These are phyloP conservation scores for Aspidoscelis tigris DNA, from an alignment of 2,113 vertebrate species.

Conservation along the genomic window DNA sequence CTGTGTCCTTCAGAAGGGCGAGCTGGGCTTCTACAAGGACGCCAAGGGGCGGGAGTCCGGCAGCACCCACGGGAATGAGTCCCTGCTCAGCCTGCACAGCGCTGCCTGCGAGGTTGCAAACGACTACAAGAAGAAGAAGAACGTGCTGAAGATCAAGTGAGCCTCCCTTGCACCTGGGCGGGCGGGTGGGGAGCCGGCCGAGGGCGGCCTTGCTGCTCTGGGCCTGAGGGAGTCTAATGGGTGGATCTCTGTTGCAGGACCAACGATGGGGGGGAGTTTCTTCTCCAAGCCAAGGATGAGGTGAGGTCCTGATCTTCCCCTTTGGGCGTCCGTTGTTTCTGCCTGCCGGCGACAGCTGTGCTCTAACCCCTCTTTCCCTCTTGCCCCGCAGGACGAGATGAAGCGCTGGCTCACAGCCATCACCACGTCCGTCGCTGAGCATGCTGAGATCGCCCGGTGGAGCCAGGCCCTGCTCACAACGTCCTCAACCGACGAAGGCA, in stretches of 20 bases:
- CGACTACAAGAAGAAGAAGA: constrained; percentile 97
- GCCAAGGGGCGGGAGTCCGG: constrained; percentile 81
- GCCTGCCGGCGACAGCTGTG: not conserved
- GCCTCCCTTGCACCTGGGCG: not conserved
- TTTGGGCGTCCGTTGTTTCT: not conserved
- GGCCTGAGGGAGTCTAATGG: not conserved
- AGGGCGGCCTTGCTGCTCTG: too few relatives aligned
- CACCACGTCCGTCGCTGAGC: constrained; percentile 80
- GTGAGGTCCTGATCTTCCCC: constrained; percentile 62
- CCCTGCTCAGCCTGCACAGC: constrained; percentile 84
- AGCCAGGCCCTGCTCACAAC: constrained; percentile 89
- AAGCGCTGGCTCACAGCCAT: constrained; percentile 85
- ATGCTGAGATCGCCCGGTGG: constrained; percentile 87
- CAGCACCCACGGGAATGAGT: constrained; percentile 86
- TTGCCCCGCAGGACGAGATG: constrained; percentile 84
- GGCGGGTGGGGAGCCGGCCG: too few relatives aligned
- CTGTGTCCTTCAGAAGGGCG: constrained; percentile 91
- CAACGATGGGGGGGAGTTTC: constrained; percentile 89
- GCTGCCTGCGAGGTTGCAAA: constrained; percentile 88
- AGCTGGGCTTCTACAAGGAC: constrained; percentile 95
- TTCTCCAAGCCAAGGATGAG: constrained; percentile 95
- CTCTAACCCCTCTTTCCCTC: not conserved
- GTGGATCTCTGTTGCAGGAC: constrained; percentile 63
- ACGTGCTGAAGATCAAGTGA: constrained; percentile 95
- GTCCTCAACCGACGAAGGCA: constrained; percentile 93